These are phyloP conservation scores for Drosophila gunungcola DNA, from an alignment of 1,140 invertebrate genomes.

Conservation along the genomic window DNA sequence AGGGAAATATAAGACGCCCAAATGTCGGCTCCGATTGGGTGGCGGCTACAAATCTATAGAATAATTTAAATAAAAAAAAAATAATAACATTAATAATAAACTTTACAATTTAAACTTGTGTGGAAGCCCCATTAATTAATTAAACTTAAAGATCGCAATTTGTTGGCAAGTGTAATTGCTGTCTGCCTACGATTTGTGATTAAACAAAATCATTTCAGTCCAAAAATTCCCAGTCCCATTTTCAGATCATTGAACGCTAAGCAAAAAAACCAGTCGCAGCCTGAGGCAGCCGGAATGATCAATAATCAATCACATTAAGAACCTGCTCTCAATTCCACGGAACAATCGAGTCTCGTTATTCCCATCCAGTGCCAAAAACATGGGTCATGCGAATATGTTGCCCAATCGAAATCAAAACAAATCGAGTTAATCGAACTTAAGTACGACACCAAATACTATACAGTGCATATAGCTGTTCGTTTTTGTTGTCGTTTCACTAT, in stretches of 20 bases:
- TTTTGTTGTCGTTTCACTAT: slow-evolving; percentile 11
- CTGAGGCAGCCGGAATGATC: slow-evolving; percentile 44
- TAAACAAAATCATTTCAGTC: slow-evolving; percentile 5
- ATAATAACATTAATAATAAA: background rate
- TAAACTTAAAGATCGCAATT: background rate
- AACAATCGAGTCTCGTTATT: slow-evolving; percentile 11
- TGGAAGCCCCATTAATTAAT: background rate
- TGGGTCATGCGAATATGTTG: slow-evolving; percentile 21
- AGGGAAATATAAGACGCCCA: slow-evolving; percentile 93
- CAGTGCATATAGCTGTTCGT: background rate
- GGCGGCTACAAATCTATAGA: slow-evolving; percentile 88
- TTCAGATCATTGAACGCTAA: slow-evolving; percentile 36
- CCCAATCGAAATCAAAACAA: slow-evolving; percentile 29
- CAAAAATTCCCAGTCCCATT: slow-evolving; percentile 25
- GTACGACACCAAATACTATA: background rate
- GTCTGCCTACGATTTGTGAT: slow-evolving; percentile 9
- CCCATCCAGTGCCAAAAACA: background rate
- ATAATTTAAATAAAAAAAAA: background rate
- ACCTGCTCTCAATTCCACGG: slow-evolving; percentile 18
- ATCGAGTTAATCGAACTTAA: slow-evolving; percentile 3
- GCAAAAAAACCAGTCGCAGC: slow-evolving; percentile 40
- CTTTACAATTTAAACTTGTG: background rate
- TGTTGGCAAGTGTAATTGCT: slow-evolving; percentile 17
- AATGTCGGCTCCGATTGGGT: slow-evolving; percentile 93
- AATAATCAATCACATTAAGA: slow-evolving; percentile 30